Evolutionary conservation across 2,797 vertebrate genomes (phyloP).

Genomic region (Gouania willdenowi): DNA sequence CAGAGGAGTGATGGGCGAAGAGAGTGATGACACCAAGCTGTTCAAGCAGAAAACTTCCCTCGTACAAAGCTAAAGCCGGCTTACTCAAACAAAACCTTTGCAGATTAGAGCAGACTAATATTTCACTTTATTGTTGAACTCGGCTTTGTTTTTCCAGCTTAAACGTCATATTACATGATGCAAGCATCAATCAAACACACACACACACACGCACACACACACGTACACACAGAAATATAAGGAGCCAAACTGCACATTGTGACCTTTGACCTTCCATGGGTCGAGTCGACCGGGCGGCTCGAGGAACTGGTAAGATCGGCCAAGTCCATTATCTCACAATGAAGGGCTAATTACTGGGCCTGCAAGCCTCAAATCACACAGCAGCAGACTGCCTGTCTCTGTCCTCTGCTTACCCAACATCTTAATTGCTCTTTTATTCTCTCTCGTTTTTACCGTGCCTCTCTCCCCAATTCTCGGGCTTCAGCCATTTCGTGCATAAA

Average conservation of each 20-base stretch:
- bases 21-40: conserved; percentile 31
- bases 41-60: conserved; percentile 12
- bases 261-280: conserved; percentile 64
- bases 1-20: conserved; percentile 41
- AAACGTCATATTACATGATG: conserved; percentile 5
- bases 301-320: conserved; percentile 82
- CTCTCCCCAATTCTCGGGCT: conserved; percentile 55
- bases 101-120: conserved; percentile 12
- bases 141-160: not conserved
- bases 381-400: conserved; percentile 93
- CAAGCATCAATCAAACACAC: not conserved
- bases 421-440: conserved; percentile 97
- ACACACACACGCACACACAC: conserved; percentile 1
- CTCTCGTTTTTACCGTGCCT: conserved; percentile 60
- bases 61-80: conserved; percentile 1
- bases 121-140: conserved; percentile 1
- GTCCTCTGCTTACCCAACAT: conserved; percentile 89
- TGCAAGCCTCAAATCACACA: conserved; percentile 94
- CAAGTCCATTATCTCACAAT: conserved; percentile 99
- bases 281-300: conserved; percentile 59
- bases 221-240: conserved; percentile 7
- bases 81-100: conserved; percentile 9
- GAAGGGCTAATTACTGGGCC: conserved; percentile 98
- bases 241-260: conserved; percentile 73
- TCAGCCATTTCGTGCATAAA: conserved; percentile 93